A percentile compares a stretch with the other conserved stretches of the same genome.
phyloP scores from a whole-genome alignment of 1,140 invertebrate species.

The Asbolus verrucosus region DNA sequence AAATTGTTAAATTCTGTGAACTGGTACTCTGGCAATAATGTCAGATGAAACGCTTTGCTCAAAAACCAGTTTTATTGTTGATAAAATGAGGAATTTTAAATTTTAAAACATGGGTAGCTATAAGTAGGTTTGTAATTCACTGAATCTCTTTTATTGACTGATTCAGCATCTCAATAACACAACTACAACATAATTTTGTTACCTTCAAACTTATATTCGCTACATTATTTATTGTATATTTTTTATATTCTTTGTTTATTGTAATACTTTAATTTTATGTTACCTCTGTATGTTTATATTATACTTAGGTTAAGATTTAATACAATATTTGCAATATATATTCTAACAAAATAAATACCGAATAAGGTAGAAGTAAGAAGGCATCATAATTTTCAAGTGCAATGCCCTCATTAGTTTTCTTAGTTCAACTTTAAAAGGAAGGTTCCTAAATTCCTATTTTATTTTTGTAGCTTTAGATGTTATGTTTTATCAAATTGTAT shows the following conservation, averaged over 20 bases:
- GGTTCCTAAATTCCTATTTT: too few relatives aligned
- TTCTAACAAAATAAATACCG: slow-evolving; percentile 17
- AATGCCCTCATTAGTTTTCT: too few relatives aligned
- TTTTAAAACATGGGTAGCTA: background rate
- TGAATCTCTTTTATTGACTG: slow-evolving; percentile 8
- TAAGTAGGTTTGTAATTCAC: slow-evolving; percentile 16
- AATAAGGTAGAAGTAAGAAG: too few relatives aligned
- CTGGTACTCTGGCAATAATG: background rate
- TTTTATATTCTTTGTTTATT: slow-evolving; percentile 37
- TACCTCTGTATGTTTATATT: slow-evolving; percentile 11
- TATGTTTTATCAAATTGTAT: too few relatives aligned
- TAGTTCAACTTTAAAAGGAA: too few relatives aligned
- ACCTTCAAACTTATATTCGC: slow-evolving; percentile 16
- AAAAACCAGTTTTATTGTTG: slow-evolving; percentile 32
- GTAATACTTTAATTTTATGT: slow-evolving; percentile 37
- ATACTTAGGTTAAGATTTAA: slow-evolving; percentile 20
- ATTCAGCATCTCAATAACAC: background rate
- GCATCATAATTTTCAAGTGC: too few relatives aligned
- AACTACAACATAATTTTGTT: slow-evolving; percentile 12
- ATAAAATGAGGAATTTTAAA: slow-evolving; percentile 26
- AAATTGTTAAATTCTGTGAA: background rate
- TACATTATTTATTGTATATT: slow-evolving; percentile 37
- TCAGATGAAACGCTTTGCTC: slow-evolving; percentile 14
- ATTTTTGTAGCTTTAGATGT: too few relatives aligned
- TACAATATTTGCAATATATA: slow-evolving; percentile 32